Percentiles rank a stretch among this genome's conserved stretches.
phyloP scores from a whole-genome alignment of 2,888 invertebrate species.

The Abrostola tripartita region DNA sequence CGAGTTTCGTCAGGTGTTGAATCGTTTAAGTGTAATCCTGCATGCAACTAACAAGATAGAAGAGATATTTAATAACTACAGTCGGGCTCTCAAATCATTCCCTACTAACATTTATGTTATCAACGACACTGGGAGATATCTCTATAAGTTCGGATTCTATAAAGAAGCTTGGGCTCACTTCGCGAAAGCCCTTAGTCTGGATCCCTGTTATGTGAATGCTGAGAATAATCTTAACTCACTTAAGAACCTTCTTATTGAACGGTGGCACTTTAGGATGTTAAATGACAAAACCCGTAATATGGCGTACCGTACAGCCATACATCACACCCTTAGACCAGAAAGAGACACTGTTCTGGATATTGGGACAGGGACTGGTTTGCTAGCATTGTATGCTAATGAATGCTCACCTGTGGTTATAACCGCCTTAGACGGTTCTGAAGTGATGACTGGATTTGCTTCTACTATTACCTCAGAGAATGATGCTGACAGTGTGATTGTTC shows the following conservation, averaged over 20 bases:
- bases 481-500: conserved; percentile 82
- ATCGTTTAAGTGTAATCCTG: conserved; percentile 65
- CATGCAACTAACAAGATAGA: conserved; percentile 63
- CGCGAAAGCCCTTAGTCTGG: conserved; percentile 82
- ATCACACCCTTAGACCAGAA: conserved; percentile 80
- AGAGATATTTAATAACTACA: conserved; percentile 74
- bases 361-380: conserved; percentile 93
- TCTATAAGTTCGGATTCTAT: conserved; percentile 86
- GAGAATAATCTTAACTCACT: conserved; percentile 91
- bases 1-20: conserved; percentile 71
- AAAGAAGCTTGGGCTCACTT: conserved; percentile 89
- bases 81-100: conserved; percentile 65
- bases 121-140: conserved; percentile 78
- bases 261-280: conserved; percentile 95
- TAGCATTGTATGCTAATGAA: conserved; percentile 90
- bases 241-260: conserved; percentile 90
- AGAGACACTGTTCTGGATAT: conserved; percentile 90
- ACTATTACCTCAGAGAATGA: conserved; percentile 82
- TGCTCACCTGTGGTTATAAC: conserved; percentile 87
- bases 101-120: conserved; percentile 71
- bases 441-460: conserved; percentile 89
- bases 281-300: conserved; percentile 92
- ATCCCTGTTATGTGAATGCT: conserved; percentile 87
- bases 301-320: conserved; percentile 90
- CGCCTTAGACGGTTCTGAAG: conserved; percentile 91